Conservation (phyloP, 1,140 invertebrate genomes). For the Ectropis grisescens region DNA sequence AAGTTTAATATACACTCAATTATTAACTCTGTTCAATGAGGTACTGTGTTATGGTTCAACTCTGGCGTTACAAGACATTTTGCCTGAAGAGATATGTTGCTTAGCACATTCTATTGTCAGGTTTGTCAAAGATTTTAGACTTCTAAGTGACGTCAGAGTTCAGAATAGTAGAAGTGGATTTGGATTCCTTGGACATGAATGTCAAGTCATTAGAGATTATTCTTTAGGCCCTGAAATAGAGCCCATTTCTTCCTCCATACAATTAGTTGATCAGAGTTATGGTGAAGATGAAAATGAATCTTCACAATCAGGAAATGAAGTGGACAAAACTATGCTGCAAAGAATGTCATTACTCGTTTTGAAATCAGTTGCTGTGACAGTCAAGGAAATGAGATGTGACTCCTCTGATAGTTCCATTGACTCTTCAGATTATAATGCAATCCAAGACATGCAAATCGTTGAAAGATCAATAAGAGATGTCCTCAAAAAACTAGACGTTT, state of each 20-base stretch:
- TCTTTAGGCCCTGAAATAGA: conserved; percentile 40
- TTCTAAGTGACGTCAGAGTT: conserved; percentile 75
- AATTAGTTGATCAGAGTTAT: conserved; percentile 54
- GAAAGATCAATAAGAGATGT: conserved; percentile 88
- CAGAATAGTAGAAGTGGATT: conserved; percentile 67
- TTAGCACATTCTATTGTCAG: conserved; percentile 87
- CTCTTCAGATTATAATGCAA: conserved; percentile 86
- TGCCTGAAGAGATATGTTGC: conserved; percentile 89
- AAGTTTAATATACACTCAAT: conserved; percentile 85
- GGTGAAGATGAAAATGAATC: conserved; percentile 43
- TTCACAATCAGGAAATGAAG: conserved; percentile 44
- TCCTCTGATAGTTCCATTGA: conserved; percentile 86
- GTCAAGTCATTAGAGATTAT: conserved; percentile 45
- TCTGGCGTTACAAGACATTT: conserved; percentile 85
- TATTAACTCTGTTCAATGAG: conserved; percentile 88
- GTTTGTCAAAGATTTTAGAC: conserved; percentile 85
- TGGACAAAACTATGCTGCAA: conserved; percentile 82
- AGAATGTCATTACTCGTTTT: conserved; percentile 88
- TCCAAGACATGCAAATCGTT: conserved; percentile 90
- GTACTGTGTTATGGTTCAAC: conserved; percentile 92
- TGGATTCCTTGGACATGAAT: conserved; percentile 70
- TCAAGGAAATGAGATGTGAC: conserved; percentile 89
- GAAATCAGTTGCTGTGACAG: conserved; percentile 90
- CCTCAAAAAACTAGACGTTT: conserved; percentile 83
- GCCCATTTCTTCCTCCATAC: conserved; percentile 37